These are phyloP conservation scores for Danio choprae DNA, from an alignment of 2,797 vertebrate species.

Conservation along the genomic window DNA sequence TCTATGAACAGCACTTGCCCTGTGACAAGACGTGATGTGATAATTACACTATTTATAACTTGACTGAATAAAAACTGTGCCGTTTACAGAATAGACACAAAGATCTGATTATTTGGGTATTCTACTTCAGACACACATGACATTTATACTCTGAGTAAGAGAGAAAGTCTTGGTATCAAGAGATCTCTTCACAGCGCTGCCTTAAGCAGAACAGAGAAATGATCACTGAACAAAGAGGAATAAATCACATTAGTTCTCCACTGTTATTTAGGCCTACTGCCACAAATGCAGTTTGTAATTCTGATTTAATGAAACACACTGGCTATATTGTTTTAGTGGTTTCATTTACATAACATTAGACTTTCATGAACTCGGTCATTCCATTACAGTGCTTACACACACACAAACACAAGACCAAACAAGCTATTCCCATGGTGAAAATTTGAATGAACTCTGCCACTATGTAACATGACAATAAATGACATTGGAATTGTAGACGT, in stretches of 20 bases:
- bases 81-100: conserved; percentile 46
- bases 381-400: neutral
- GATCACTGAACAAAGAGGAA: conserved; percentile 45
- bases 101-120: conserved; percentile 46
- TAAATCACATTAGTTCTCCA: conserved; percentile 39
- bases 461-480: neutral
- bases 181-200: conserved; percentile 42
- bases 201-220: conserved; percentile 31
- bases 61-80: conserved; percentile 21
- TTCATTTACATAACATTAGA: conserved; percentile 71
- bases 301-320: conserved; percentile 60
- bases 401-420: neutral
- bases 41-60: conserved; percentile 33
- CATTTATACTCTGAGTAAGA: conserved; percentile 41
- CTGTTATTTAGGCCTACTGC: conserved; percentile 10
- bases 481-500: too few relatives aligned
- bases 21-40: neutral
- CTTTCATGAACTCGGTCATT: conserved; percentile 51
- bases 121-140: conserved; percentile 27
- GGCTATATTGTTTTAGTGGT: conserved; percentile 62
- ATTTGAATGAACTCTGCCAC: neutral
- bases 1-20: neutral
- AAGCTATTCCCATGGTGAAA: neutral
- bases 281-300: conserved; percentile 58
- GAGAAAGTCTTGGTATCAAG: conserved; percentile 40